phyloP scores from a whole-genome alignment of 1,140 invertebrate genomes.

The Mya arenaria region DNA sequence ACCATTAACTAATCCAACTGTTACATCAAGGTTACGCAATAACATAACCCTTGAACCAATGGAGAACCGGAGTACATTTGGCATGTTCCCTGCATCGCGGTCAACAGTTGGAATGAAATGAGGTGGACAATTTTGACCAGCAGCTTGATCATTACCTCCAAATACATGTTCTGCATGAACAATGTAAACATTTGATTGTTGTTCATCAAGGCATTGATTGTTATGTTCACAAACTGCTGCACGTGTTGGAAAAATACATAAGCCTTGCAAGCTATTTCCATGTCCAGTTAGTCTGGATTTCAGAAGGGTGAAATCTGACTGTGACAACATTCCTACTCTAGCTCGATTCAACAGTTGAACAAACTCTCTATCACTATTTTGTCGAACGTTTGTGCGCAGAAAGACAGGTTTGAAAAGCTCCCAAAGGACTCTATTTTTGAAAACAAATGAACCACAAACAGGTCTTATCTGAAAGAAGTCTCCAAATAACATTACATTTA shows the following conservation, averaged over 20 bases:
- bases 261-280: neutral
- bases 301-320: neutral
- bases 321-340: neutral
- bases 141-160: neutral
- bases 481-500: no score
- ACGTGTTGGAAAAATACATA: conserved; percentile 15
- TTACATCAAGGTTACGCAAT: neutral
- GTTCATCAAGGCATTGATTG: no score
- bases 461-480: conserved; percentile 25
- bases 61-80: neutral
- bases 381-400: conserved; percentile 12
- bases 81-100: neutral
- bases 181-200: no score
- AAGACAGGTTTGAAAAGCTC: conserved; percentile 2
- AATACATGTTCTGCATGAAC: no score
- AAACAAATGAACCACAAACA: neutral
- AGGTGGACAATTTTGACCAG: no score
- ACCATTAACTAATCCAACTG: neutral
- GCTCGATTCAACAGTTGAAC: conserved; percentile 11
- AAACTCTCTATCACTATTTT: neutral
- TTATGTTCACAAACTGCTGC: neutral
- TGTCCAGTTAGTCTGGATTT: neutral
- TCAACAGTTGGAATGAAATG: no score
- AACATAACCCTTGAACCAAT: conserved; percentile 20
- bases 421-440: conserved; percentile 22